Evolutionary conservation across 2,888 invertebrate species (phyloP).

Genomic region (Nomada hirtipes): DNA sequence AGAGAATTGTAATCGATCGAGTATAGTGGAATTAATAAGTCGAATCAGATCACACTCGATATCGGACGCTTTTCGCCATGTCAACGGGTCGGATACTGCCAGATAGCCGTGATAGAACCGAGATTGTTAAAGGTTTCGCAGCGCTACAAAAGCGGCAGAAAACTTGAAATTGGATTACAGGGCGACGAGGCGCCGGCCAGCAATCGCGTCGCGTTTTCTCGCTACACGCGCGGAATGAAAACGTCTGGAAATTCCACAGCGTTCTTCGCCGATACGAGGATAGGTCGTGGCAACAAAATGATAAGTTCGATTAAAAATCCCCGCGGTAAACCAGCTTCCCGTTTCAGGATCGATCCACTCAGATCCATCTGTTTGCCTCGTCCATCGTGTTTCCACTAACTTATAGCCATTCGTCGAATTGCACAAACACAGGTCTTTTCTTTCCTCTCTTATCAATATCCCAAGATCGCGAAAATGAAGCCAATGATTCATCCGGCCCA

Average conservation of each 20-base stretch:
- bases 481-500: too few relatives aligned
- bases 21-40: not conserved
- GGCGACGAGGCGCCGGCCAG: not conserved
- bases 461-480: too few relatives aligned
- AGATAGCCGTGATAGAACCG: slow-evolving; percentile 25
- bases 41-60: not conserved
- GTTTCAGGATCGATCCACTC: not conserved
- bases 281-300: not conserved
- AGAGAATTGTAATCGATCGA: not conserved
- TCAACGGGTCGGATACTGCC: slow-evolving; percentile 11
- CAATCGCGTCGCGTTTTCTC: slow-evolving; percentile 15
- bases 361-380: not conserved
- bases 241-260: slow-evolving; percentile 21
- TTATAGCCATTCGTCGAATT: not conserved
- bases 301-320: slow-evolving; percentile 17
- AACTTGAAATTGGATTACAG: slow-evolving; percentile 48
- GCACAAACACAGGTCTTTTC: not conserved
- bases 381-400: not conserved
- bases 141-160: slow-evolving; percentile 27
- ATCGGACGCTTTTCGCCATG: slow-evolving; percentile 3
- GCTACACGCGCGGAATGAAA: slow-evolving; percentile 24
- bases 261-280: not conserved
- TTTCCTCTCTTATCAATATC: too few relatives aligned
- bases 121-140: slow-evolving; percentile 42
- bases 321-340: not conserved